Percentiles rank a stretch among this genome's conserved stretches.
Conservation (phyloP, 2,797 vertebrate species). For the Coluber constrictor region DNA sequence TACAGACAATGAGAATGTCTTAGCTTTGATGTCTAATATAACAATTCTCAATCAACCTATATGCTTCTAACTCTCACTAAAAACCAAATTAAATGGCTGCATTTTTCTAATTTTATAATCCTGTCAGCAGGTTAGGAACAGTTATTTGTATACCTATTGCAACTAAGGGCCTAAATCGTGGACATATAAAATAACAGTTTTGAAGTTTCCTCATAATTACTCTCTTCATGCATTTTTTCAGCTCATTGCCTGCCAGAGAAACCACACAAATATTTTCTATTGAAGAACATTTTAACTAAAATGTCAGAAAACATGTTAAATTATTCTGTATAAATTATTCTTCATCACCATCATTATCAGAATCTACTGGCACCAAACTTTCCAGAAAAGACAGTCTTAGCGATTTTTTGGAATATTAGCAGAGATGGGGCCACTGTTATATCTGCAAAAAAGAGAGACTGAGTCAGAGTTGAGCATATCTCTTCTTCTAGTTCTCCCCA, state of each 20-base stretch:
- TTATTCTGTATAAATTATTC: neutral
- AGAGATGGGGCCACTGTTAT: neutral
- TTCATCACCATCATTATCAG: neutral
- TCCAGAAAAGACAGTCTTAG: neutral
- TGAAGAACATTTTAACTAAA: neutral
- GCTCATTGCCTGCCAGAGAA: neutral
- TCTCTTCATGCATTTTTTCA: neutral
- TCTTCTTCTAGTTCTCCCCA: neutral
- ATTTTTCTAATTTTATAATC: neutral
- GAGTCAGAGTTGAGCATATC: neutral
- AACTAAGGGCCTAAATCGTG: neutral
- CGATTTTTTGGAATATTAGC: neutral
- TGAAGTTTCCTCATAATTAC: neutral
- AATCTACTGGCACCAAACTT: neutral
- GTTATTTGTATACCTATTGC: neutral
- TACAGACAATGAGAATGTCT: too few relatives aligned
- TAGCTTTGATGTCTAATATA: neutral
- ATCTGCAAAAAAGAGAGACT: neutral
- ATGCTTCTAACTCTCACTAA: neutral
- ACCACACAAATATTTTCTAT: neutral
- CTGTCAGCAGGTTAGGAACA: neutral
- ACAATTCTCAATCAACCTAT: neutral
- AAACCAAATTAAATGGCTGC: neutral
- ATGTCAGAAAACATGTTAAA: neutral
- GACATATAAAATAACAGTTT: neutral